Evolutionary conservation across 92 coral and sea anemone species (phyloP).

Genomic region (Micromussa lordhowensis): DNA sequence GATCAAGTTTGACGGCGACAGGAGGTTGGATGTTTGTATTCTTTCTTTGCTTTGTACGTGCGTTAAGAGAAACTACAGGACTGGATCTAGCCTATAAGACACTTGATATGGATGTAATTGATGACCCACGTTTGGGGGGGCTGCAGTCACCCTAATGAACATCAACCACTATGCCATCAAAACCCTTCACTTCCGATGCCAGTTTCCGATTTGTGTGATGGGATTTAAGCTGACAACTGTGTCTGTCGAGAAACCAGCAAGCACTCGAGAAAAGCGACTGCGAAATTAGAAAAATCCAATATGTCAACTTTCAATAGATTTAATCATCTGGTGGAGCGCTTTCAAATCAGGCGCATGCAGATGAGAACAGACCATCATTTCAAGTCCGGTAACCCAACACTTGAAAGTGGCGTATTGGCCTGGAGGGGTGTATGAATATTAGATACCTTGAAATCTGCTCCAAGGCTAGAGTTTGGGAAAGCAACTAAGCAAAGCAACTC

Average conservation of each 20-base stretch:
- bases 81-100: conserved; percentile 7
- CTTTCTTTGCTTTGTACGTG: conserved; percentile 17
- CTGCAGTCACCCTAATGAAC: conserved; percentile 12
- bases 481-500: background rate
- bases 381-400: conserved; percentile 33
- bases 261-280: conserved; percentile 15
- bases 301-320: conserved; percentile 33
- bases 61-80: conserved; percentile 7
- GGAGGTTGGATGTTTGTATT: conserved; percentile 23
- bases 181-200: conserved; percentile 28
- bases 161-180: conserved; percentile 37
- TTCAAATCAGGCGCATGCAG: conserved; percentile 1
- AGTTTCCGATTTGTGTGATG: conserved; percentile 48
- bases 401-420: conserved; percentile 41
- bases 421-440: conserved; percentile 31
- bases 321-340: conserved; percentile 23
- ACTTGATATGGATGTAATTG: conserved; percentile 47
- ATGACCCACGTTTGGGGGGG: conserved; percentile 32
- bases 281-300: conserved; percentile 13
- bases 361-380: conserved; percentile 3
- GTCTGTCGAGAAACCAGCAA: conserved; percentile 17
- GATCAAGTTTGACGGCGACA: conserved; percentile 31
- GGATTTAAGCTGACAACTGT: conserved; percentile 28
- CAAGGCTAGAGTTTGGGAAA: background rate
- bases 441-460: conserved; percentile 4